Evolutionary conservation across 1,140 invertebrate genomes (phyloP), one percentile per base, ranked within the genome.

Genomic region (Bombus terrestris): DNA sequence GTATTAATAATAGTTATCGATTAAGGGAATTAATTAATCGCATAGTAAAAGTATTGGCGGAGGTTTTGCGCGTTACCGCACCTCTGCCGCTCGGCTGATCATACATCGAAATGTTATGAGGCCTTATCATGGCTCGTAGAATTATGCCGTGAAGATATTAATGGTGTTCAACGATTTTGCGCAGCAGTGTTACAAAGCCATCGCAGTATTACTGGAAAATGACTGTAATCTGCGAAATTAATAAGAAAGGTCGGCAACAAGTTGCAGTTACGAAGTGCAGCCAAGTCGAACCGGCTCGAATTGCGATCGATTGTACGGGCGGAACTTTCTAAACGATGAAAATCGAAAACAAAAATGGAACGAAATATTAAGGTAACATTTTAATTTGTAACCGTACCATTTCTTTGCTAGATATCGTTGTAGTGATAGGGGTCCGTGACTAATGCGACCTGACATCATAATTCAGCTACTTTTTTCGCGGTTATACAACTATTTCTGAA

Each of bases 361-460:
- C 37, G 35, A 25, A n/a, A 25, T 8, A 12, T 43, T 43, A 32
- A 28, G 68, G 53, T 83, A 53, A 83, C 47, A 32, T n/a, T 53
- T 62, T 25, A 76, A 66, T 83, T 83, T 77, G 18, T 53, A 53
- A 18, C 22, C 18, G 47, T 22, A 22, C 47, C 18, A 22, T 22
- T 53, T 53, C 47, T 8, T 43, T 28, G 35, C 32, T 2, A n/a
- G 59, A 53, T 43, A 62, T 39, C 12, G 41, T 37, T 72, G 22
- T 35, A 0, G 25, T 15, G 32, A 47, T 37, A 83, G 35, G 8
- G 28, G 3, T 8, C 59, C 28, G n/a, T 83, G 81, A 35, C 35
- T 75, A 53, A 76, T 77, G 41, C 28, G 8, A 53, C 35, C 53
- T 57, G 62, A 77, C 73, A 41, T 83, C 25, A 76, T 77, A 83